Evolutionary conservation across 2,113 vertebrate species (phyloP).

Genomic region (Callospermophilus lateralis): DNA sequence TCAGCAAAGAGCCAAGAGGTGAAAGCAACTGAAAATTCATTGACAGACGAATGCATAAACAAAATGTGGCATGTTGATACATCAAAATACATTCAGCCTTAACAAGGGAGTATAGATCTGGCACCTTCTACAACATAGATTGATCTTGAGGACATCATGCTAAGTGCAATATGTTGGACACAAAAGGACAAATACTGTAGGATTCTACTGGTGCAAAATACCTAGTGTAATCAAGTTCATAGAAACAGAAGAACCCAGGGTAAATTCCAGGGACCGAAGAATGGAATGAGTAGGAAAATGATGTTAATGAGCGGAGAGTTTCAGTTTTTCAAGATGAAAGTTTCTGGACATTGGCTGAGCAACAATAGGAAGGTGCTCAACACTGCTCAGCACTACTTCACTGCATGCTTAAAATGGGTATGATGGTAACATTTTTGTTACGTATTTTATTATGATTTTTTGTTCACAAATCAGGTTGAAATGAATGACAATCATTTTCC

Average conservation of each 20-base stretch:
- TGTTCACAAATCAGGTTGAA: too few species aligned
- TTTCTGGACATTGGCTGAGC: too few species aligned
- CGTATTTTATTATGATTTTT: too few species aligned
- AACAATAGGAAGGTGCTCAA: too few species aligned
- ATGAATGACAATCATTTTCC: too few species aligned
- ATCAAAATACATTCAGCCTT: not conserved
- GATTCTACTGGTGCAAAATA: not conserved
- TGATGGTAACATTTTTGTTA: too few species aligned
- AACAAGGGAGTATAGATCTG: not conserved
- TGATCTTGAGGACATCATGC: too few species aligned
- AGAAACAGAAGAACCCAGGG: not conserved
- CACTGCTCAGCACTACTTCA: too few species aligned
- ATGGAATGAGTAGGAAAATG: accelerated
- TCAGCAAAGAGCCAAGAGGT: not conserved
- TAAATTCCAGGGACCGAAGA: not conserved
- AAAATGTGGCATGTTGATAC: accelerated
- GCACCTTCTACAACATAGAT: accelerated
- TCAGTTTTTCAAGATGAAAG: not conserved
- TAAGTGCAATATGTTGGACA: not conserved
- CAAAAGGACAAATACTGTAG: not conserved
- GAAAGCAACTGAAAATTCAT: not conserved
- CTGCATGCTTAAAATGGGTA: too few species aligned
- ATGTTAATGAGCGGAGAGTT: not conserved
- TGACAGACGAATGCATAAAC: not conserved
- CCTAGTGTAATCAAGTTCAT: too few species aligned